Evolutionary conservation across 2,113 vertebrate species (phyloP).

Genomic region (Asarcornis scutulata): DNA sequence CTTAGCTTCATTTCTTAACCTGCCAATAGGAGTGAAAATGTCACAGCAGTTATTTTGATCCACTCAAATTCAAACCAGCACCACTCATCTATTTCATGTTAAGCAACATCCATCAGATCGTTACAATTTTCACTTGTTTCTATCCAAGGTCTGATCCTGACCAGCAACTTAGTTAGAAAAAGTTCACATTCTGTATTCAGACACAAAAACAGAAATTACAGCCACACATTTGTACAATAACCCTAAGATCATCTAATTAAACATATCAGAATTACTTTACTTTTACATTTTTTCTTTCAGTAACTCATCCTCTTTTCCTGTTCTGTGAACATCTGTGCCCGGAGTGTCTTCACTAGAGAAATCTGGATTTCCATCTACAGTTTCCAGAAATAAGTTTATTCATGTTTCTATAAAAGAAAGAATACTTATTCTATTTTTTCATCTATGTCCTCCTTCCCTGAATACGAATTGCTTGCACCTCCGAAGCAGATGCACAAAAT

Average conservation of each 20-base stretch:
- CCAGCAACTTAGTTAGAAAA: neutral
- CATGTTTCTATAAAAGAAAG: neutral
- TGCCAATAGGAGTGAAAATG: constrained; percentile 32
- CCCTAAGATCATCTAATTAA: neutral
- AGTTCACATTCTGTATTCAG: neutral
- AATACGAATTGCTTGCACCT: neutral
- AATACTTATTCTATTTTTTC: neutral
- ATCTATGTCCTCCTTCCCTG: neutral
- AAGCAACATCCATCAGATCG: neutral
- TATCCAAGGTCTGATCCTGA: constrained; percentile 23
- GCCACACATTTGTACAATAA: neutral
- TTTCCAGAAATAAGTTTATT: constrained; percentile 42
- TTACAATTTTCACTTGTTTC: neutral
- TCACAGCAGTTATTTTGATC: neutral
- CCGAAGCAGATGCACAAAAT: neutral
- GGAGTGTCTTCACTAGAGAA: neutral
- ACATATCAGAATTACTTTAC: constrained; percentile 27
- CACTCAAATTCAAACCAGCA: neutral
- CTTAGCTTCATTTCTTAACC: constrained; percentile 3
- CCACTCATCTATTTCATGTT: neutral
- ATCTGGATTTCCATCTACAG: constrained; percentile 23
- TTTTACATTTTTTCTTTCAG: constrained; percentile 27
- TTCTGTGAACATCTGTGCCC: neutral
- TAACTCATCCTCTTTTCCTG: neutral
- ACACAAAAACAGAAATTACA: neutral